Base-by-base conservation (phyloP, 30 jellyfish, hydroid and myxozoan genomes). In the Mastigias papua region DNA sequence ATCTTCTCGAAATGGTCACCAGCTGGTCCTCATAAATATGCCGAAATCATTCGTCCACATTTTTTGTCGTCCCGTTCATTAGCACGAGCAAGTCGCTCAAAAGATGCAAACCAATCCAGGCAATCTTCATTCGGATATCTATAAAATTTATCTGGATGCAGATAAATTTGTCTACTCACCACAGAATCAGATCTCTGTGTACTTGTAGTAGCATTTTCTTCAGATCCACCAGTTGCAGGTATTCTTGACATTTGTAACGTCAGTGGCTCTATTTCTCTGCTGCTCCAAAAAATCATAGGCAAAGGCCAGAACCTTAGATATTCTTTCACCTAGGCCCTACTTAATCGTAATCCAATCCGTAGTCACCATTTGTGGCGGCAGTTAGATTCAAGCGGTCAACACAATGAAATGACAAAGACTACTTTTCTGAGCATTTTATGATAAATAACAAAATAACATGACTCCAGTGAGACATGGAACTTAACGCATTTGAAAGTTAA, bases 21-120 rank as follows among this genome's bases (percentile, higher is more conserved):
- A 42, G 54, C 54, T 50, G 86, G 86, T 3, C 74, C 48, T 34
- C 73, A 31, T 26, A 60, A 34, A 61, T 63, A 61, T 0, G 91
- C 91, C 28, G 84, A 80, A 62, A 80, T 33, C 91, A 80, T 63
- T 7, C 82, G 23, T n/a, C 82, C 91, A 20, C 50, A 33, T 48
- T 80, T 80, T 48, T 11, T 72, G 25, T 27, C 84, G 35, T 80
- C 63, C 84, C 84, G 61, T 65, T 80, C 70, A 28, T 80, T 80
- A 25, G 69, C 82, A n/a, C 73, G 30, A 13, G 81, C 91, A 80
- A 64, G 60, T 8, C 84, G 28, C 69, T 80, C 91, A 65, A 80
- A 80, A 13, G 85, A 80, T 28, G 82, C 82, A 64, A 80, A 62
- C 85, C 91, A 80, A 27, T 80, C 91, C 4, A 80, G 27, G 20